These are phyloP conservation scores for Sebastes vulpes DNA, from an alignment of 2,797 vertebrate species.

Conservation along the genomic window DNA sequence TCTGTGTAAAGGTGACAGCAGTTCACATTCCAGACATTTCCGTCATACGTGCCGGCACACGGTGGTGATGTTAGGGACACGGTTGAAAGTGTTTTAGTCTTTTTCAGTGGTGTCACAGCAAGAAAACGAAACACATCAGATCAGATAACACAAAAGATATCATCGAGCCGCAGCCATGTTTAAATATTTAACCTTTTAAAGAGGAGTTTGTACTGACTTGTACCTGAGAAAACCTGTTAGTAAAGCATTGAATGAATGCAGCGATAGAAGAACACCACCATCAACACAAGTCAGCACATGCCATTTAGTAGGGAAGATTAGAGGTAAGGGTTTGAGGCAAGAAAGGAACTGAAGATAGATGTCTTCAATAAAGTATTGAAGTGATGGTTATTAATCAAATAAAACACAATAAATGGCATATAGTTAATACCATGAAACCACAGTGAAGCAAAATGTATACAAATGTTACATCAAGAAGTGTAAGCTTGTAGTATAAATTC, in stretches of 20 bases:
- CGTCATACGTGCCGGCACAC: not conserved
- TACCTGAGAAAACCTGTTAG: not conserved
- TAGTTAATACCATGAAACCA: not conserved
- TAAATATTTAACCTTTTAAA: not conserved
- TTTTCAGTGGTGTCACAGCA: not conserved
- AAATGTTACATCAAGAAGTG: not conserved
- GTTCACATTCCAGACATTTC: slow-evolving; percentile 38
- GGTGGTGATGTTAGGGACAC: not conserved
- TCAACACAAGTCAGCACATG: not conserved
- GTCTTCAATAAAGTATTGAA: not conserved
- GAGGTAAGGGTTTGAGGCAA: not conserved
- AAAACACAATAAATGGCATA: not conserved
- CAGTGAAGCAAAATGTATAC: not conserved
- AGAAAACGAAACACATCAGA: not conserved
- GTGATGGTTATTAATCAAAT: not conserved
- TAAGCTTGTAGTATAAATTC: not conserved
- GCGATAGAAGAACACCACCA: not conserved
- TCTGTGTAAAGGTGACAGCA: not conserved
- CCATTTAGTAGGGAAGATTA: not conserved
- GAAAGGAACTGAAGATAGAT: not conserved
- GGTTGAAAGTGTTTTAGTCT: not conserved
- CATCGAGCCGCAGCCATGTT: not conserved
- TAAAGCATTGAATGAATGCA: not conserved
- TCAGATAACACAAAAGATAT: not conserved
- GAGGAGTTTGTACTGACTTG: not conserved